A percentile compares a stretch with the other conserved stretches of the same genome.
Conservation (phyloP, 92 coral and sea anemone genomes). For the Palythoa grandiflora region DNA sequence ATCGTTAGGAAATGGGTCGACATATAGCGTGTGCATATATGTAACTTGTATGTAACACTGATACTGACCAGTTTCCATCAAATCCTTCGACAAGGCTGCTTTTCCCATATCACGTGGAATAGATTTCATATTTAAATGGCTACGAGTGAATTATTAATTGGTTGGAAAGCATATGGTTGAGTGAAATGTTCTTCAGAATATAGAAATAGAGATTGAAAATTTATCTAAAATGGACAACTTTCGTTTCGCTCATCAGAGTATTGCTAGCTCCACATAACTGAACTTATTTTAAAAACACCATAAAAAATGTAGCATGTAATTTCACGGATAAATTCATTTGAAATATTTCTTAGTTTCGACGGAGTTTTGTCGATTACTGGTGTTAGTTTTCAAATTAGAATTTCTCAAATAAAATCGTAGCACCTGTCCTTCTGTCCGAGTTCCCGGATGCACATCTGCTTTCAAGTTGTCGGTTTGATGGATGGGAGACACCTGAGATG, state of each 20-base stretch:
- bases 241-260: not conserved
- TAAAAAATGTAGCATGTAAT: slow-evolving; percentile 8
- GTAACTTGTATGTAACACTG: not conserved
- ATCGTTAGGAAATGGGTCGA: not conserved
- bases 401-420: slow-evolving; percentile 24
- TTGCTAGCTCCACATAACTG: not conserved
- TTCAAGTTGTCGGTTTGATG: slow-evolving; percentile 49
- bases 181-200: slow-evolving; percentile 31
- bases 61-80: slow-evolving; percentile 22
- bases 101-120: slow-evolving; percentile 29
- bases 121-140: slow-evolving; percentile 32
- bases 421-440: slow-evolving; percentile 61
- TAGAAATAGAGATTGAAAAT: not conserved
- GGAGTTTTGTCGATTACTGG: slow-evolving; percentile 38
- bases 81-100: not conserved
- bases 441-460: slow-evolving; percentile 82
- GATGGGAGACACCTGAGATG: slow-evolving; percentile 60
- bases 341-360: slow-evolving; percentile 34
- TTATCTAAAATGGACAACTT: not conserved
- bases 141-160: slow-evolving; percentile 37
- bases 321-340: slow-evolving; percentile 34
- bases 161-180: slow-evolving; percentile 46
- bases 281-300: slow-evolving; percentile 4
- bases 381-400: slow-evolving; percentile 45
- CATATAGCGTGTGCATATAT: not conserved